Evolutionary conservation across 35 echinoderm and acorn worm species (phyloP), one percentile per base, ranked within the genome.

Genomic region (Holothuria glaberrima): DNA sequence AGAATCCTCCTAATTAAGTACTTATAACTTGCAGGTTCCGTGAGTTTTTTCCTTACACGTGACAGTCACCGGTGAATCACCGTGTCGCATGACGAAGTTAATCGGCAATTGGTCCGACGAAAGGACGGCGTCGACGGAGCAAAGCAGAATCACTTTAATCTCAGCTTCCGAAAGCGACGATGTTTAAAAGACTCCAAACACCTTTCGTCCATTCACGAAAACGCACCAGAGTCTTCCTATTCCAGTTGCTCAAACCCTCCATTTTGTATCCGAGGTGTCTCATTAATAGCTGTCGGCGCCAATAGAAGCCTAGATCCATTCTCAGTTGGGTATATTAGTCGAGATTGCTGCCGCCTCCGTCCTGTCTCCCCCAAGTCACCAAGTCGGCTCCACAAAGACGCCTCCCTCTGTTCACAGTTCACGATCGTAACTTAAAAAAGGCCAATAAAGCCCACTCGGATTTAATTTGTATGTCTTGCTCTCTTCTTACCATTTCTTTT

Each of bases 401-500:
- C 18, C 38, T 38, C 30, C 30, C 21, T 48, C 38, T 48, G 35
- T 25, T 48, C 35, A 48, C 74, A 78, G 74, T 24, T 48, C 74
- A 78, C 50, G 74, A 41, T 78, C 74, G 74, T 78, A 54, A 54
- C 50, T 54, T 54, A 54, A 54, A 54, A 78, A 78, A 78, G 74
- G 74, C 14, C 38, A 48, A 48, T 78, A 78, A 78, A 78, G 74
- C 20, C 74, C 74, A 78, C 41, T 78, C 74, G 74, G n/a, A 48
- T 78, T 52, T 78, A 78, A 78, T 78, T 78, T 78, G 74, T 78
- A 35, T 78, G 74, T 48, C 38, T 45, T 78, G 21, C 74, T 48
- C 29, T 78, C 74, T 78, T 48, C 74, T 78, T 78, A 78, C 74
- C 36, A 78, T 22, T 78, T 48, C 38, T 78, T 78, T 78, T 48